These are phyloP conservation scores for Timandra comae DNA, from an alignment of 2,888 invertebrate species.

Conservation along the genomic window DNA sequence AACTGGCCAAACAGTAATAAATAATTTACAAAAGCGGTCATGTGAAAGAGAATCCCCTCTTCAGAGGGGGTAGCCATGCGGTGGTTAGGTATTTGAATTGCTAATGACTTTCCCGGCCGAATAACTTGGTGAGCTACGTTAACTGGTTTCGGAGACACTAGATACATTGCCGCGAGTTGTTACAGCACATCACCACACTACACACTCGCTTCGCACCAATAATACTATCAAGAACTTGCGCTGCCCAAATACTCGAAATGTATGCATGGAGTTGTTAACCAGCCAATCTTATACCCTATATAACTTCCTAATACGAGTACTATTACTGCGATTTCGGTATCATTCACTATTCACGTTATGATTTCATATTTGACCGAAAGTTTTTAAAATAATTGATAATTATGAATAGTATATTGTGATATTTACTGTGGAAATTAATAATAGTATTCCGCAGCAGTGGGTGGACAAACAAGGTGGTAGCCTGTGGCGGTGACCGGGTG, in stretches of 20 bases:
- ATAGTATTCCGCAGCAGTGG: slow-evolving; percentile 25
- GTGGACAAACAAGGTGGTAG: slow-evolving; percentile 28
- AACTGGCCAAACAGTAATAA: slow-evolving; percentile 66
- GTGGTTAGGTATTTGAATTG: slow-evolving; percentile 69
- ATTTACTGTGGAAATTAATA: slow-evolving; percentile 22
- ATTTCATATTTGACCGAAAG: no score
- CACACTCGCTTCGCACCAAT: slow-evolving; percentile 16
- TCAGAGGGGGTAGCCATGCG: slow-evolving; percentile 49
- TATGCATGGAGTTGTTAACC: slow-evolving; percentile 15
- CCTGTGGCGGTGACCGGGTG: slow-evolving; percentile 29
- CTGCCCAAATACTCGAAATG: slow-evolving; percentile 6
- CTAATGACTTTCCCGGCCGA: slow-evolving; percentile 61
- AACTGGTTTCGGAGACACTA: slow-evolving; percentile 49
- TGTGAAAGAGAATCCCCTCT: slow-evolving; percentile 61
- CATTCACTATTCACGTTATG: no score
- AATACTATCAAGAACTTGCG: slow-evolving; percentile 15
- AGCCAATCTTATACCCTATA: no score
- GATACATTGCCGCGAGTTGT: slow-evolving; percentile 38
- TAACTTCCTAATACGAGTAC: no score
- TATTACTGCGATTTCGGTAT: no score
- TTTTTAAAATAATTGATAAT: no score
- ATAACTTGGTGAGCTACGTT: slow-evolving; percentile 51
- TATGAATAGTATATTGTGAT: slow-evolving; percentile 2
- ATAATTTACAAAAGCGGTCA: slow-evolving; percentile 70
- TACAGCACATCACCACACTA: slow-evolving; percentile 20